Conservation (phyloP, 2,888 invertebrate species). For the Conistra vaccinii region DNA sequence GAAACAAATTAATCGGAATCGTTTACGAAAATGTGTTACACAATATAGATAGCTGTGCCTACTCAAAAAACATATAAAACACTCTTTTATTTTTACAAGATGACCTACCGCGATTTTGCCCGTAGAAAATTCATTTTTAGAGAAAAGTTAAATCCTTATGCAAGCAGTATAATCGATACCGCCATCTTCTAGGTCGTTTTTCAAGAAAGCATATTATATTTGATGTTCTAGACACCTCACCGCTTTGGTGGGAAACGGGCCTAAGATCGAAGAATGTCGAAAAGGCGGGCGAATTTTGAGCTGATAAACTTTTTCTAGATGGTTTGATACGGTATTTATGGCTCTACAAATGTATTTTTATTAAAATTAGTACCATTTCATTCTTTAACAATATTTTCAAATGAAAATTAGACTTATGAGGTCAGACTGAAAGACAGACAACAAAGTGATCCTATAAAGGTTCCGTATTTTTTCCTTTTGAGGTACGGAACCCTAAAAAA, state of each 20-base stretch:
- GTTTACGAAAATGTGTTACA: too few relatives aligned
- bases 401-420: not conserved
- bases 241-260: not conserved
- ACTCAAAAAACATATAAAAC: conserved; percentile 11
- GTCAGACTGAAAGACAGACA: too few relatives aligned
- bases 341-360: not conserved
- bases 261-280: not conserved
- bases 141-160: not conserved
- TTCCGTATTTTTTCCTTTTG: too few relatives aligned
- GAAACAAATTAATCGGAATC: too few relatives aligned
- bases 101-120: not conserved
- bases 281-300: not conserved
- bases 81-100: not conserved
- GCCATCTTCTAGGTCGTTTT: not conserved
- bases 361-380: not conserved
- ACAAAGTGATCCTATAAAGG: too few relatives aligned
- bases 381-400: not conserved
- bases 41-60: too few relatives aligned
- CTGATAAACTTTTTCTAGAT: not conserved
- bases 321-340: not conserved
- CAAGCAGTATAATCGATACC: too few relatives aligned
- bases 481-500: too few relatives aligned
- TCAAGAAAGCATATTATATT: too few relatives aligned
- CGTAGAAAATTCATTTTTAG: not conserved
- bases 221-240: too few relatives aligned